A percentile compares a stretch with the other conserved stretches of the same genome.
Conservation (phyloP, 35 echinoderm and acorn worm species). For the Nesometra sesokonis region DNA sequence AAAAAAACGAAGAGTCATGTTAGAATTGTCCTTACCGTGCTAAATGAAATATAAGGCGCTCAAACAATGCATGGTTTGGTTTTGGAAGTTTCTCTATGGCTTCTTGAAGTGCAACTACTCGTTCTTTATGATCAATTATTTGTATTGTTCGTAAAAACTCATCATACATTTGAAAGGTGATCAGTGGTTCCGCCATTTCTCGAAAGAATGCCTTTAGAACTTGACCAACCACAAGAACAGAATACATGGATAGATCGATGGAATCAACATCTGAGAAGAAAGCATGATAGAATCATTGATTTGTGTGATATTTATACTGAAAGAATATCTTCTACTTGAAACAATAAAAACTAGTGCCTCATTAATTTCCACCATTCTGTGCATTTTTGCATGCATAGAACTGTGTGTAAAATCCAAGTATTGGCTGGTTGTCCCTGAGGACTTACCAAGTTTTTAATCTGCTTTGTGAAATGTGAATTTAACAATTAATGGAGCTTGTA, state of each 20-base stretch:
- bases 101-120: slow-evolving; percentile 50
- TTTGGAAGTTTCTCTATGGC: slow-evolving; percentile 71
- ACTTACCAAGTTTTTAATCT: no score
- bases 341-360: no score
- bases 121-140: slow-evolving; percentile 48
- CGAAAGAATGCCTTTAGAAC: slow-evolving; percentile 96
- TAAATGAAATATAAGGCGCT: slow-evolving; percentile 88
- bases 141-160: slow-evolving; percentile 77
- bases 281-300: not conserved
- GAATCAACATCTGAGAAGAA: slow-evolving; percentile 51
- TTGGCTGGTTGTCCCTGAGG: no score
- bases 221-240: slow-evolving; percentile 73
- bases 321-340: no score
- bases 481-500: no score
- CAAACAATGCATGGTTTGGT: slow-evolving; percentile 74
- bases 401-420: no score
- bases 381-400: no score
- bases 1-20: not conserved
- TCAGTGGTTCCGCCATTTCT: slow-evolving; percentile 79
- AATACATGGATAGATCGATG: slow-evolving; percentile 73
- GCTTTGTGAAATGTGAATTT: no score
- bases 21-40: slow-evolving; percentile 45
- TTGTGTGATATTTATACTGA: no score
- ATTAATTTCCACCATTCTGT: no score
- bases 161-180: slow-evolving; percentile 95